Conservation (phyloP, 2,113 vertebrate genomes). For the Bungarus multicinctus region DNA sequence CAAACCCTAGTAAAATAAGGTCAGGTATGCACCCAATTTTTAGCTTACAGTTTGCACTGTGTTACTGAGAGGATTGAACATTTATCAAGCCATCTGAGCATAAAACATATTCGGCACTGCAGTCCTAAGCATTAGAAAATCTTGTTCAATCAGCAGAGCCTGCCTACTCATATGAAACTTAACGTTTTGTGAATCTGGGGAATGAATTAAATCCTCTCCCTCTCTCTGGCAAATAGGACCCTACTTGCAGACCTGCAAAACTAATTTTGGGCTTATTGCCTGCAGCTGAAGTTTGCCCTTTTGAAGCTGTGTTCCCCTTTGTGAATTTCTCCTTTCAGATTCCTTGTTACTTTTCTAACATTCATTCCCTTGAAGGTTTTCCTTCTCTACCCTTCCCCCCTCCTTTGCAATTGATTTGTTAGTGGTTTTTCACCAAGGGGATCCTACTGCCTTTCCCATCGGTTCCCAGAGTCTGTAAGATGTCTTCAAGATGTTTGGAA, state of each 20-base stretch:
- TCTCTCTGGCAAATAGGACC: background rate
- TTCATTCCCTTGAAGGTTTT: background rate
- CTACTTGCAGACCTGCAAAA: background rate
- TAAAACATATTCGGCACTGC: background rate
- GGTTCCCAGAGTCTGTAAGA: background rate
- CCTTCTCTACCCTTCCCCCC: too few species aligned
- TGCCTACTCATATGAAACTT: background rate
- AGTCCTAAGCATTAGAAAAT: background rate
- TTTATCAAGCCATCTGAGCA: background rate
- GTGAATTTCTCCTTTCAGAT: background rate
- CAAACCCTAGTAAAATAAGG: background rate
- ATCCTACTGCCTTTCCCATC: background rate
- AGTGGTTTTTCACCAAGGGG: background rate
- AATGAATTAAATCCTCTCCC: background rate
- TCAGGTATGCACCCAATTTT: background rate
- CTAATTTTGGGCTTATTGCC: background rate
- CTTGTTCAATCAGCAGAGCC: background rate
- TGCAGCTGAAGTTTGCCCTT: background rate
- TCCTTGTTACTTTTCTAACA: background rate
- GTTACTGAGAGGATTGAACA: background rate
- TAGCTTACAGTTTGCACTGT: background rate
- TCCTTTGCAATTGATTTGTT: background rate
- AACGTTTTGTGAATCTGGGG: background rate
- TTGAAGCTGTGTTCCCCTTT: background rate
- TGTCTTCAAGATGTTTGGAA: conserved; percentile 20